Evolutionary conservation across 2,888 invertebrate genomes (phyloP), one percentile per base, ranked within the genome.

Genomic region (Sclerodermus sp.): DNA sequence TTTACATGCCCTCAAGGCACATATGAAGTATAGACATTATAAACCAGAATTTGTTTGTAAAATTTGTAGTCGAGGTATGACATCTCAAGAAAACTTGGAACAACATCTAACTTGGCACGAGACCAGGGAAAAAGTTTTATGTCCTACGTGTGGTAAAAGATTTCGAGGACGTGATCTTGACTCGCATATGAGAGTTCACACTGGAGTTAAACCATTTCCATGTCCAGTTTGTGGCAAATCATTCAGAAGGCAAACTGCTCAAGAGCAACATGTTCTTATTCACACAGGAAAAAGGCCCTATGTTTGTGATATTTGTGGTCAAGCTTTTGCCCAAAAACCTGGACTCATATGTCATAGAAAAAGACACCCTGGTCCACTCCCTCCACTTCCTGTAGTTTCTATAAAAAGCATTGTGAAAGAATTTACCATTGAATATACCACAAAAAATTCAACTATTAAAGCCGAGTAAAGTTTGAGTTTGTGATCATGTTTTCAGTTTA

Each of bases 181-280:
- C 14, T 64, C 64, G 1, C 71, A 73, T 34, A 71, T 70, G 70
- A 45, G 70, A 2, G 65, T 71, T 18, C 73, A 74, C 41, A 74
- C 71, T 0, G 74, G 71, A 0, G 64, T 60, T 0, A 67, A 72
- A 16, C 73, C 73, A 0, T 73, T 68, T 9, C 53, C 64, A 0
- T 73, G 74, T 48, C 64, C 67, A 1, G 62, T 74, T 6, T 74
- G 74, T 41, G 60, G 62, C 2, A 65, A 65, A 37, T 55, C 64
- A 1, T 67, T 67, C 18, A 53, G 66, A 1, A 48, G 68, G 6
- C 68, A 66, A 32, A 62, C 68, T 1, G 62, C 68, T 6, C 66
- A 65, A 48, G 62, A 69, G 37, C 71, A 72, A 13, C 71, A 71
- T 38, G 56, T 71, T 10, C 51, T 72, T 0, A 70, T 68, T 23